Evolutionary conservation across 2,113 vertebrate genomes (phyloP).

Genomic region (Polyodon spathula): DNA sequence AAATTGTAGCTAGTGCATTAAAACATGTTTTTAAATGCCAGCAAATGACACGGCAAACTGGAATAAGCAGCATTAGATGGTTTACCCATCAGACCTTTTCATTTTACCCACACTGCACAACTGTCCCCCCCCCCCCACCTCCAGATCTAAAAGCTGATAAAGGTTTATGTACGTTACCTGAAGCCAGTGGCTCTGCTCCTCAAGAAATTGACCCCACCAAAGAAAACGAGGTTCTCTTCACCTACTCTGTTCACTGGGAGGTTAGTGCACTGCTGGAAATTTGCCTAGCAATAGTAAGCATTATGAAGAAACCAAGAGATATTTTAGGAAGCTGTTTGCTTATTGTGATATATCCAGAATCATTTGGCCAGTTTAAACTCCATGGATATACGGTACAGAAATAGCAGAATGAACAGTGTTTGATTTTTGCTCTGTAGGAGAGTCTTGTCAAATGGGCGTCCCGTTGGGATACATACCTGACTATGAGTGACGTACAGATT

Average conservation of each 20-base stretch:
- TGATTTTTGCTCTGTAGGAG: slow-evolving; percentile 53
- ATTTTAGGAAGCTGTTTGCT: neutral
- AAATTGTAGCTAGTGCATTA: too few relatives aligned
- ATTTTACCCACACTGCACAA: neutral
- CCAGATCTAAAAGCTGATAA: slow-evolving; percentile 81
- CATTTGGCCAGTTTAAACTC: too few relatives aligned
- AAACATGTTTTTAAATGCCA: too few relatives aligned
- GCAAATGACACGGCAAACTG: too few relatives aligned
- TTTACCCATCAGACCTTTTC: neutral
- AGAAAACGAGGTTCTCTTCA: slow-evolving; percentile 86
- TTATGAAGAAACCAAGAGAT: neutral
- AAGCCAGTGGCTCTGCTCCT: slow-evolving; percentile 70
- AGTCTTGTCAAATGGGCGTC: slow-evolving; percentile 96
- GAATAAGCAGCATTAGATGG: neutral
- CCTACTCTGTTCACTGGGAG: slow-evolving; percentile 95
- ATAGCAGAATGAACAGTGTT: neutral
- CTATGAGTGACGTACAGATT: slow-evolving; percentile 97
- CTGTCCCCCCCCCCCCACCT: slow-evolving; percentile 10
- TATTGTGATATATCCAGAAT: too few relatives aligned
- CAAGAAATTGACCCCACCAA: slow-evolving; percentile 85
- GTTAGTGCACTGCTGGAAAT: slow-evolving; percentile 47
- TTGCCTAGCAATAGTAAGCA: neutral
- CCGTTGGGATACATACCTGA: slow-evolving; percentile 97
- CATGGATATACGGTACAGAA: neutral
- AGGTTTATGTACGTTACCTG: slow-evolving; percentile 71